phyloP scores from a whole-genome alignment of 2,113 vertebrate species.

The Monopterus albus region DNA sequence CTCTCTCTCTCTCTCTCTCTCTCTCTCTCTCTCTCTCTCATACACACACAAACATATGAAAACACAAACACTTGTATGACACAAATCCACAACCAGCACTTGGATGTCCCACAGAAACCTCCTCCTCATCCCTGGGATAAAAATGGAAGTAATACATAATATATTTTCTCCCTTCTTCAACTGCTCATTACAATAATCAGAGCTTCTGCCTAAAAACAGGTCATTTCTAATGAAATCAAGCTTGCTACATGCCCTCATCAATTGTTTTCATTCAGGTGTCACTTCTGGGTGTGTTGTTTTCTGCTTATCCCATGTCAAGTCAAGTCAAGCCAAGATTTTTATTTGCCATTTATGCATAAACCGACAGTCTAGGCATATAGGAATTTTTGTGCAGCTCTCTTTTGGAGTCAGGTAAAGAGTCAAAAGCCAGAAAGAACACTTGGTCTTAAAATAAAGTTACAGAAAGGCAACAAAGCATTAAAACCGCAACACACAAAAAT shows the following conservation, averaged over 20 bases:
- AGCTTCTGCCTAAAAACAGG: conserved; percentile 58
- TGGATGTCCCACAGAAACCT: conserved; percentile 73
- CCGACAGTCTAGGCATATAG: no score
- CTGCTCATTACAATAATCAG: conserved; percentile 65
- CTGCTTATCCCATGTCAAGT: not conserved
- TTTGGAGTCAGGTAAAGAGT: no score
- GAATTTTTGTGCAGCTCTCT: no score
- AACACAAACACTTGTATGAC: conserved; percentile 41
- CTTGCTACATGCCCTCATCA: conserved; percentile 24
- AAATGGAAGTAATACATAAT: conserved; percentile 70
- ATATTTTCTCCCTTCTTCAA: conserved; percentile 63
- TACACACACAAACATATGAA: conserved; percentile 22
- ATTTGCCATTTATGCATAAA: no score
- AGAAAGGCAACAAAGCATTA: no score
- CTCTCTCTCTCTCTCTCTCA: no score
- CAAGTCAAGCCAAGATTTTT: no score
- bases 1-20: no score
- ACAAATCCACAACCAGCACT: conserved; percentile 64
- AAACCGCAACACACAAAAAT: no score
- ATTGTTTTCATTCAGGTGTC: conserved; percentile 29
- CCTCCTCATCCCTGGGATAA: conserved; percentile 64
- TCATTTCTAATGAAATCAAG: conserved; percentile 51
- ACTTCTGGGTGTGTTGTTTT: not conserved
- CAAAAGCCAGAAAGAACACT: no score
- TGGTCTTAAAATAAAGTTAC: no score